Evolutionary conservation across 2,888 invertebrate genomes (phyloP).

Genomic region (Tinea pellionella): DNA sequence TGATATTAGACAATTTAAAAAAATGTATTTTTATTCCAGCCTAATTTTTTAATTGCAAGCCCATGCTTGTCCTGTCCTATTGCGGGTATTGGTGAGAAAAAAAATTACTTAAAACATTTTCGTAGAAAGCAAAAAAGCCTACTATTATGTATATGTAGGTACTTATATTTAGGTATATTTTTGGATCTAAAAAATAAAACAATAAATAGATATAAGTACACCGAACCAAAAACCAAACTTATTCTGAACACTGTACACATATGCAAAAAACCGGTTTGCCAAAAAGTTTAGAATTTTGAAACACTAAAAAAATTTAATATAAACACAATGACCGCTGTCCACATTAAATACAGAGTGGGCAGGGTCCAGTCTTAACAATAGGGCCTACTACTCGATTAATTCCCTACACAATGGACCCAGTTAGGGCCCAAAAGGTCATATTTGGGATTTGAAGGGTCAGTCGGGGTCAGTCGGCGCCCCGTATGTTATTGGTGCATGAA

Average conservation of each 20-base stretch:
- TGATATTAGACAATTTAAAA: too few species aligned
- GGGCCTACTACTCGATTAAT: slow-evolving; percentile 61
- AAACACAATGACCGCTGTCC: slow-evolving; percentile 44
- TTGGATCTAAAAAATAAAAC: not conserved
- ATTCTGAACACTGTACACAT: not conserved
- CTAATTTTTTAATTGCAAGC: too few species aligned
- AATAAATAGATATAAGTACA: not conserved
- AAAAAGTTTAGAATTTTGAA: slow-evolving; percentile 12
- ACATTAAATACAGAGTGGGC: slow-evolving; percentile 41
- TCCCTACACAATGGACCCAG: slow-evolving; percentile 48
- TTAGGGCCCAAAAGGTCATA: slow-evolving; percentile 57
- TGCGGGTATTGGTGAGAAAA: too few species aligned
- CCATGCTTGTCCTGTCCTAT: too few species aligned
- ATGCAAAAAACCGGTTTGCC: slow-evolving; percentile 25
- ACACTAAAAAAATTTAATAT: slow-evolving; percentile 61
- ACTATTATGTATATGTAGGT: too few species aligned
- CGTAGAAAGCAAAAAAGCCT: too few species aligned
- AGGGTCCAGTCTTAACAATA: slow-evolving; percentile 45
- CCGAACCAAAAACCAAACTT: not conserved
- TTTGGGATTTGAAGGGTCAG: slow-evolving; percentile 61
- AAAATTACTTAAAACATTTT: too few species aligned
- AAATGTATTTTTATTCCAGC: too few species aligned
- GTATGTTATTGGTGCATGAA: slow-evolving; percentile 38
- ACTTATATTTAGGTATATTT: too few species aligned
- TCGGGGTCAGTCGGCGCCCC: slow-evolving; percentile 47